Evolutionary conservation across 2,888 invertebrate species (phyloP), one percentile per base, ranked within the genome.

Genomic region (Cerastoderma edule): DNA sequence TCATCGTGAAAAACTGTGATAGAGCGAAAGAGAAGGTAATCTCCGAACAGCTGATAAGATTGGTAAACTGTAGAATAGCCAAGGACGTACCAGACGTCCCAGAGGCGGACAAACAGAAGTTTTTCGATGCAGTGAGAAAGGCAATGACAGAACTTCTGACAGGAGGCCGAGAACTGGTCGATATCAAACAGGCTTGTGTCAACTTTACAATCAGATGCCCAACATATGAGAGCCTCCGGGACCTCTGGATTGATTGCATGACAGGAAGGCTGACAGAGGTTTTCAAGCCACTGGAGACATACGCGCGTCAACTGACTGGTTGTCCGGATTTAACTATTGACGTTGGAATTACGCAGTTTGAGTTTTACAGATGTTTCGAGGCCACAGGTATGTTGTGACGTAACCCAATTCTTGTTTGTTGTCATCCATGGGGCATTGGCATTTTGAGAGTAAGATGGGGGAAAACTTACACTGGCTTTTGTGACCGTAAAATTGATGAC

Each of bases 101-200:
- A 22, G 48, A 27, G 22, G 65, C 19, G 22, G 46, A 65, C 19
- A 46, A 48, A 19, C 48, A 28, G 8, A 65, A 28, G 19, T 30
- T 65, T 8, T n/a, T 19, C 5, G 8, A 65, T 24, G 27, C 28
- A 48, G 65, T 46, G 2, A 65, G 27, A 65, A 48, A 65, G n/a
- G 65, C 65, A n/a, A 65, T 65, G 65, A 28, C 65, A 1, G 65
- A 65, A 28, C 48, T 65, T 16, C n/a, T 65, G 28, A 30, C 24
- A 8, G 65, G 48, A 8, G 65, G 30, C n/a, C 46, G 48, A 22
- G 65, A 65, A 44, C 28, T 65, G 22, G 22, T 24, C 10, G 32
- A 65, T 24, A 30, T 65, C 8, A 30, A 65, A n/a, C 65, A 65
- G 19, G 30, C 48, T n/a, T 65, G 65, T 48, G 65, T 65, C 8